These are phyloP conservation scores for Aurelia aurita DNA, from an alignment of 30 jellyfish, hydroid and myxozoan species.

Conservation along the genomic window DNA sequence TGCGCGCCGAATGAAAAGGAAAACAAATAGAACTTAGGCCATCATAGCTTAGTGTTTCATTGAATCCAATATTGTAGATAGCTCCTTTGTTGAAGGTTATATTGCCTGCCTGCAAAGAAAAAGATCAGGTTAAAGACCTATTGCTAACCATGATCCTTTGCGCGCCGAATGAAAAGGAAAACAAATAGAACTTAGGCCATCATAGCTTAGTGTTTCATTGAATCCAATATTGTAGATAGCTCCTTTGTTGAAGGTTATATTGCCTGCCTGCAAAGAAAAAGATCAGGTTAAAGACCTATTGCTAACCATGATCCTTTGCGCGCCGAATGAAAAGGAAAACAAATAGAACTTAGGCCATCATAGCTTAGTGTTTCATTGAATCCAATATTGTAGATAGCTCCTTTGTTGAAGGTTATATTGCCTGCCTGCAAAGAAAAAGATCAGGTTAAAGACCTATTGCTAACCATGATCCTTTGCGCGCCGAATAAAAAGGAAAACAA, in stretches of 20 bases:
- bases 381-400: slow-evolving; percentile 66
- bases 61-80: slow-evolving; percentile 64
- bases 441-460: background rate
- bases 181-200: too few species aligned
- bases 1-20: too few species aligned
- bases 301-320: too few species aligned
- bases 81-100: slow-evolving; percentile 60
- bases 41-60: slow-evolving; percentile 14
- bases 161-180: too few species aligned
- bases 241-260: slow-evolving; percentile 49
- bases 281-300: background rate
- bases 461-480: too few species aligned
- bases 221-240: slow-evolving; percentile 66
- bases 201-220: slow-evolving; percentile 22
- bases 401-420: slow-evolving; percentile 44
- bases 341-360: background rate
- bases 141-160: too few species aligned
- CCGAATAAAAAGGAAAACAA: too few species aligned
- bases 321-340: too few species aligned
- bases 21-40: too few species aligned
- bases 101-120: slow-evolving; percentile 43
- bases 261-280: slow-evolving; percentile 38
- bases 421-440: slow-evolving; percentile 32
- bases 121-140: background rate
- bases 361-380: slow-evolving; percentile 18